A percentile compares a stretch with the other conserved stretches of the same genome.
phyloP scores from a whole-genome alignment of 2,888 invertebrate species.

The Erpobdella octoculata region DNA sequence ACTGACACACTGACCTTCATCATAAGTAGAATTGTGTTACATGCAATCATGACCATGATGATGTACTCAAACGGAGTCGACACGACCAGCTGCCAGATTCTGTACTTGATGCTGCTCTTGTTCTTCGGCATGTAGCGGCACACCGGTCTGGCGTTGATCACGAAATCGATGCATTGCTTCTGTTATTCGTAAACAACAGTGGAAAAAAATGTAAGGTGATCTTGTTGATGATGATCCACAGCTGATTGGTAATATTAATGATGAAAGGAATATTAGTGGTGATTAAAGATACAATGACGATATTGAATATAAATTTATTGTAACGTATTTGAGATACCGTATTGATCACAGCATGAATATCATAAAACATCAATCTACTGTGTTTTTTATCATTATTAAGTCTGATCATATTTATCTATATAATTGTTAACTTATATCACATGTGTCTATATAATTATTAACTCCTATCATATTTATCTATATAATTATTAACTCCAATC shows the following conservation, averaged over 20 bases:
- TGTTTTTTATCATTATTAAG: too few relatives aligned
- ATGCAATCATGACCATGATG: constrained; percentile 98
- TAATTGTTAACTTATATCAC: too few relatives aligned
- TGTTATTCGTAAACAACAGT: too few relatives aligned
- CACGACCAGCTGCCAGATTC: constrained; percentile 94
- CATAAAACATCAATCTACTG: too few relatives aligned
- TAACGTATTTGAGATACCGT: too few relatives aligned
- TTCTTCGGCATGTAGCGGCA: constrained; percentile 99
- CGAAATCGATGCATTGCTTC: constrained; percentile 99
- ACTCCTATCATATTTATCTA: too few relatives aligned
- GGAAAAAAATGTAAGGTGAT: background rate
- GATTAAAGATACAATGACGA: background rate
- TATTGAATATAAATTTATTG: background rate
- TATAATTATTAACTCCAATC: too few relatives aligned
- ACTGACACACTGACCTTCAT: constrained; percentile 96
- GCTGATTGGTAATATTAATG: background rate
- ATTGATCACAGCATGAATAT: too few relatives aligned
- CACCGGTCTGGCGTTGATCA: constrained; percentile 92
- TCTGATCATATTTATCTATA: too few relatives aligned
- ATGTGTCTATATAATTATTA: too few relatives aligned
- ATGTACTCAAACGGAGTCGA: constrained; percentile 99
- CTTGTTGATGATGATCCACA: background rate
- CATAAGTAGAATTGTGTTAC: constrained; percentile 97
- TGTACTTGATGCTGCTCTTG: constrained; percentile 91
- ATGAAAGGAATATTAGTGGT: background rate